phyloP scores from a whole-genome alignment of 2,888 invertebrate species.

The Podabrus alpinus region DNA sequence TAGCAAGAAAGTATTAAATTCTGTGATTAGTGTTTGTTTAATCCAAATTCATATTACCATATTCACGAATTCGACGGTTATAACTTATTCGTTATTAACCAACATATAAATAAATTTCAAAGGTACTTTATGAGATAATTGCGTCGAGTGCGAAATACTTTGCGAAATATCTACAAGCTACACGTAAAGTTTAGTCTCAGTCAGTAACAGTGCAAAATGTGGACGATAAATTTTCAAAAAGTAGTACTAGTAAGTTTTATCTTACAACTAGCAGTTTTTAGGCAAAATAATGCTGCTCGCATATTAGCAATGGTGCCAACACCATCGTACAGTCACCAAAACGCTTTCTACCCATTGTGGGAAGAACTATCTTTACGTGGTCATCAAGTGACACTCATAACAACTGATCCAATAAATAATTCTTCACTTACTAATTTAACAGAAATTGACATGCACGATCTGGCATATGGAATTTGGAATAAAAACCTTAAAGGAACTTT shows the following conservation, averaged over 20 bases:
- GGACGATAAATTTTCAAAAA: background rate
- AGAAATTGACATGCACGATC: background rate
- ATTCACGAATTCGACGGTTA: too few species aligned
- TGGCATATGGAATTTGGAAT: background rate
- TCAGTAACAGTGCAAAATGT: background rate
- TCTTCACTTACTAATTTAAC: background rate
- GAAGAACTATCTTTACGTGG: slow-evolving; percentile 33
- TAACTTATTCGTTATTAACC: too few species aligned
- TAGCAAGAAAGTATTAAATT: too few species aligned
- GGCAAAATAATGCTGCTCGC: background rate
- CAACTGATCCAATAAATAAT: background rate
- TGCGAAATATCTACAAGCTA: background rate
- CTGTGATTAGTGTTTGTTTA: too few species aligned
- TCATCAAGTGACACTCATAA: background rate
- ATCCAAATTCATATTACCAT: too few species aligned
- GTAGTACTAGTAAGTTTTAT: background rate
- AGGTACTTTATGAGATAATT: too few species aligned
- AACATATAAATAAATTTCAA: too few species aligned
- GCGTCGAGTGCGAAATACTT: background rate
- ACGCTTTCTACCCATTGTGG: slow-evolving; percentile 40
- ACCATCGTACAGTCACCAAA: slow-evolving; percentile 41
- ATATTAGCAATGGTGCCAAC: slow-evolving; percentile 16
- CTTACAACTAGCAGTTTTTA: background rate
- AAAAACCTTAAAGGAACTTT: background rate
- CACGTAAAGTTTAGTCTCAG: background rate